Base-by-base conservation (phyloP, 2,888 invertebrate genomes). In the Peribatodes rhomboidaria region DNA sequence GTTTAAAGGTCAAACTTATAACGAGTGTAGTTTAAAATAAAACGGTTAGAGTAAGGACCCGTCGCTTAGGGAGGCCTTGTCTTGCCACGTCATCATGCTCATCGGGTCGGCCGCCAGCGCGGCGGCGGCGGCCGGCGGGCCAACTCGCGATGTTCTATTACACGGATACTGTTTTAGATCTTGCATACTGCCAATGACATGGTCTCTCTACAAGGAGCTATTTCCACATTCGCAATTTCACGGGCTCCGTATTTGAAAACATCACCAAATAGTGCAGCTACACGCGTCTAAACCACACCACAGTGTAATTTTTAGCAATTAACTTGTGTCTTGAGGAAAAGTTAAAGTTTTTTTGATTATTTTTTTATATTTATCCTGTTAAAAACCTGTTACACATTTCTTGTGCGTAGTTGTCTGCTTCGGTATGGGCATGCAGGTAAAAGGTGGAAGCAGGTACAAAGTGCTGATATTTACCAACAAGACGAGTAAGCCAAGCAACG, bases 271-370 rank as follows among this genome's bases (percentile, higher is more conserved):
- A 7, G 9, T 35, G 35, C 35, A 11, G 6, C 8, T 11, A 8
- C 11, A 18, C 22, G 1, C 20, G 11, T 0, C 13, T 0, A 0
- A 9, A 44, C 14, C 20, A 14, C 16, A 11, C 2, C 20, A 18
- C 11, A 18, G 18, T 7, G 9, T 20, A n/a, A 44, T 11, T 18
- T 11, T 9, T 13, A 44, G 9, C 31, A 14, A n/a, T 9, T 47
- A 31, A 14, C n/a, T 47, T n/a, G n/a, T 27, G 7, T 22, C 9
- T 50, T 50, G 50, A 50, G 50, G 50, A 50, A 50, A 47, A 50
- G 18, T 35, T 35, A 7, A 18, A 16, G 18, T 13, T 11, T 6
- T 18, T 35, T 35, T 4, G 3, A n/a, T 1, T 16, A 4, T 10
- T 33, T 0, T 18, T 9, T 49, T 10, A 11, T 0, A 16, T 16